Percentiles rank a stretch among this genome's conserved stretches.
Conservation (phyloP, 2,113 vertebrate species). For the Fulica atra region DNA sequence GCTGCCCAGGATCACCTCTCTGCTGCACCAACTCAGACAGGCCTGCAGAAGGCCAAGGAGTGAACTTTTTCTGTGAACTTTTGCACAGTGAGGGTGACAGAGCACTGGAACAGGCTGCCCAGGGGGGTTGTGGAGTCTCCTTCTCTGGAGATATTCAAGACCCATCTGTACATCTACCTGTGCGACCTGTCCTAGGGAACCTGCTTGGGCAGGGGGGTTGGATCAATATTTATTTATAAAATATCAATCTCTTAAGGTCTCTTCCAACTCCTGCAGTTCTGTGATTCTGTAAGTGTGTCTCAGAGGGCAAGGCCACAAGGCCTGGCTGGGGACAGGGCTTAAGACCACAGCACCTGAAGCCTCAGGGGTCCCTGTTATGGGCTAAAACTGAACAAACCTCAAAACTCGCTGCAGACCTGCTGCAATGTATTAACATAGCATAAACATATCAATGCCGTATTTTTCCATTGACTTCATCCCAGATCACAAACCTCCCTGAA, state of each 20-base stretch:
- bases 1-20: background rate
- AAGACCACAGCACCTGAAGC: background rate
- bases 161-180: no score
- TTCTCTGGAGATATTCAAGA: no score
- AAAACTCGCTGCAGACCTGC: background rate
- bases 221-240: no score
- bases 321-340: background rate
- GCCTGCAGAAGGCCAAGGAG: background rate
- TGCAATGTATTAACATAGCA: background rate
- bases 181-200: no score
- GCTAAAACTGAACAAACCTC: background rate
- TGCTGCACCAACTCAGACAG: accelerated
- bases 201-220: no score
- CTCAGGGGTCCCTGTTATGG: background rate
- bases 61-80: no score
- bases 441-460: background rate
- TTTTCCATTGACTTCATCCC: background rate
- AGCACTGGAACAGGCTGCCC: no score
- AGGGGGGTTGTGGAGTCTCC: no score
- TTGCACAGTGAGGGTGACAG: no score
- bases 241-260: no score
- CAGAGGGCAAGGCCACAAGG: background rate
- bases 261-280: no score
- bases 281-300: background rate
- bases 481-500: background rate